Conservation (phyloP, 2,888 invertebrate genomes). For the Dioctria linearis region DNA sequence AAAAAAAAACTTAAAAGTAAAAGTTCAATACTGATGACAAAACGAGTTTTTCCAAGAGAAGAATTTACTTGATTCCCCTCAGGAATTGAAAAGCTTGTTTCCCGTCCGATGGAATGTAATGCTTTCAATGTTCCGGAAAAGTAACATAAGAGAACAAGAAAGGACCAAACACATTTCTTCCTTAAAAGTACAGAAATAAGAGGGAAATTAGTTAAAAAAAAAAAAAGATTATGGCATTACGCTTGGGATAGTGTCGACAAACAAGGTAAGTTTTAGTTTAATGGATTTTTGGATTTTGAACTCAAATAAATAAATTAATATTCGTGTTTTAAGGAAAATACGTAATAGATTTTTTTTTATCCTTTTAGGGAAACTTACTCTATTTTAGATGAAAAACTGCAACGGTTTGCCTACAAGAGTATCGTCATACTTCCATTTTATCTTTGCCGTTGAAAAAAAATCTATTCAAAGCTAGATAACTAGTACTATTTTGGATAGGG, state of each 20-base stretch:
- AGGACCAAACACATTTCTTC: background rate
- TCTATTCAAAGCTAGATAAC: too few species aligned
- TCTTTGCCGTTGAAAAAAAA: background rate
- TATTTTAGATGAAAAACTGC: background rate
- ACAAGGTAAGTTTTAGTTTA: constrained; percentile 28
- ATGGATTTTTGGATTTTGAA: constrained; percentile 12
- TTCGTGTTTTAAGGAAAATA: too few species aligned
- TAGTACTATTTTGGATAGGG: too few species aligned
- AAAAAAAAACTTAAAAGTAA: background rate
- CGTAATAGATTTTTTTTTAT: too few species aligned
- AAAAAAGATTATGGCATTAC: constrained; percentile 14
- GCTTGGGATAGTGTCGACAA: constrained; percentile 21
- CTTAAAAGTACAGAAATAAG: background rate
- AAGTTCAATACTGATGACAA: constrained; percentile 7
- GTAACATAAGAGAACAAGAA: too few species aligned
- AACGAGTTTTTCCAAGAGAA: background rate
- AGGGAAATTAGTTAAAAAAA: constrained; percentile 30
- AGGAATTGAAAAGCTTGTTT: background rate
- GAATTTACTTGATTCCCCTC: background rate
- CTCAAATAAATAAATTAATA: too few species aligned
- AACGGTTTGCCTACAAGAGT: background rate
- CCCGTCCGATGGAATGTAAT: background rate
- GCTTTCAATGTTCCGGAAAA: background rate
- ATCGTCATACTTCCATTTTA: background rate
- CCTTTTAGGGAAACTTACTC: background rate